A percentile compares a stretch with the other conserved stretches of the same genome.
phyloP scores from a whole-genome alignment of 2,113 vertebrate species.

The Sinosuthora webbiana region DNA sequence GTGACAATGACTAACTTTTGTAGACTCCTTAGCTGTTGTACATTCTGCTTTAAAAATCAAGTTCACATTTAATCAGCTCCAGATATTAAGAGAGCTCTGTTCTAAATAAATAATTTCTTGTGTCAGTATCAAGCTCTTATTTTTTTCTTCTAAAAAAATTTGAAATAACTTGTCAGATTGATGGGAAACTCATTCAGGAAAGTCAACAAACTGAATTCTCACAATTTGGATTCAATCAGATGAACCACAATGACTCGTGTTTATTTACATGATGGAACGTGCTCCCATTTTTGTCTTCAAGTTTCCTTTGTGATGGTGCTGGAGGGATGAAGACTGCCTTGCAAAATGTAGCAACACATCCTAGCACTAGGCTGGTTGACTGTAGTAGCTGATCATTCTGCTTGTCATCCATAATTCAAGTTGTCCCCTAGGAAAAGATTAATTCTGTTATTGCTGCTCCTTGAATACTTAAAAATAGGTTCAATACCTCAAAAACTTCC shows the following conservation, averaged over 20 bases:
- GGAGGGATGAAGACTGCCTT: not conserved
- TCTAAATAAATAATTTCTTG: not conserved
- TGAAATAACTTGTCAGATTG: not conserved
- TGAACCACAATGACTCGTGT: not conserved
- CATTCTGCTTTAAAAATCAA: not conserved
- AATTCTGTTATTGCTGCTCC: not conserved
- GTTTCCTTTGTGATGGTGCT: not conserved
- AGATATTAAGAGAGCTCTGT: not conserved
- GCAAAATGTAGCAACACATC: not conserved
- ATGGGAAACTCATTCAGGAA: not conserved
- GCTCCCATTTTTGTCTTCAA: not conserved
- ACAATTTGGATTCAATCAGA: not conserved
- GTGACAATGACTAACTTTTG: not conserved
- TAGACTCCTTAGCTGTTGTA: not conserved
- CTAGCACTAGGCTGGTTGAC: not conserved
- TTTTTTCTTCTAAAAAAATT: not conserved
- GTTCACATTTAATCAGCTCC: not conserved
- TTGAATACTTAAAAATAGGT: not conserved
- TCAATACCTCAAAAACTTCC: not conserved
- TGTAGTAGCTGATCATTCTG: not conserved
- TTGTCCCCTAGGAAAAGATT: not conserved
- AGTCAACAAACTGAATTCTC: not conserved
- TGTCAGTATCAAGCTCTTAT: not conserved
- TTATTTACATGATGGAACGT: not conserved
- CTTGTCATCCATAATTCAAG: not conserved